phyloP scores from a whole-genome alignment of 2,113 vertebrate species.

The Sphaerodactylus townsendi region DNA sequence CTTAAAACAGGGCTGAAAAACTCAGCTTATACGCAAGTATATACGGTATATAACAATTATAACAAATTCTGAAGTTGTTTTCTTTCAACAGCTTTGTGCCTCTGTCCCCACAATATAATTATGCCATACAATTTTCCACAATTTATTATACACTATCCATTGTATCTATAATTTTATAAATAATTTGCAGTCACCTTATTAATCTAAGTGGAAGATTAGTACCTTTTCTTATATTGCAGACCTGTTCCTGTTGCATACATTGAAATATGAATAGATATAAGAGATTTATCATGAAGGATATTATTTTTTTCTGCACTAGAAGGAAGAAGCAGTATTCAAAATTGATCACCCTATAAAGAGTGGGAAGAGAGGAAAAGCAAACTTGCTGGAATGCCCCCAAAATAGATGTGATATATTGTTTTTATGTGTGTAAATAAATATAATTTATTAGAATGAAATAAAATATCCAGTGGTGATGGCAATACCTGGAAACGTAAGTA shows the following conservation, averaged over 20 bases:
- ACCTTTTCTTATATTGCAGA: background rate
- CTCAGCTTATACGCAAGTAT: no score
- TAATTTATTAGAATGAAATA: constrained; percentile 44
- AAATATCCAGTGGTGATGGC: constrained; percentile 47
- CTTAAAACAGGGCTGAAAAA: no score
- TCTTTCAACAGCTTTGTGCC: background rate
- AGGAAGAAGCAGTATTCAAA: constrained; percentile 12
- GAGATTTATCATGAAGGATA: background rate
- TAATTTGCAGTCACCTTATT: constrained; percentile 1
- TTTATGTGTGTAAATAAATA: constrained; percentile 36
- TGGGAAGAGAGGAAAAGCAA: background rate
- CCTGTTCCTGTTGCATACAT: background rate
- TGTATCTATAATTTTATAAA: constrained; percentile 11
- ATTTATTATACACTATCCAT: background rate
- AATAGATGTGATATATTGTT: constrained; percentile 20
- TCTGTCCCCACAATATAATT: background rate
- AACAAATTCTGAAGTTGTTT: background rate
- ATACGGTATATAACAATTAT: background rate
- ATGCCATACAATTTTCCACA: background rate
- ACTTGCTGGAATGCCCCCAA: constrained; percentile 10
- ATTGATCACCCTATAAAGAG: constrained; percentile 14
- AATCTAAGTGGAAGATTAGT: background rate
- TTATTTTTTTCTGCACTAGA: constrained; percentile 1
- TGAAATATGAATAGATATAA: constrained; percentile 5
- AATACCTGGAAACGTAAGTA: constrained; percentile 18